phyloP scores from a whole-genome alignment of 2,113 vertebrate genomes.

The Sphyrna mokarran region DNA sequence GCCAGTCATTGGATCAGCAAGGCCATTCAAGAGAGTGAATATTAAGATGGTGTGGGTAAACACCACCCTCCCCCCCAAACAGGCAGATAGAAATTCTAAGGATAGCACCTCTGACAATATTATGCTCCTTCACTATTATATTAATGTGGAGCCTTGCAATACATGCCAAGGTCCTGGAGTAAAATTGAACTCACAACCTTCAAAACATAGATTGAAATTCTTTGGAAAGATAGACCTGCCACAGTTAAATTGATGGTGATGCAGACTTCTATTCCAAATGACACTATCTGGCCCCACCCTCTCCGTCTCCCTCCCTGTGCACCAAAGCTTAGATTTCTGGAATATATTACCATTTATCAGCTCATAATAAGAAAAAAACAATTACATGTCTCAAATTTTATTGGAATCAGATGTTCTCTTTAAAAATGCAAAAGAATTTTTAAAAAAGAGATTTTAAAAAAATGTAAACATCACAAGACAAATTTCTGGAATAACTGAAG shows the following conservation, averaged over 20 bases:
- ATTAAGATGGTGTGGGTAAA: not conserved
- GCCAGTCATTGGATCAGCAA: not conserved
- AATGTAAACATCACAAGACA: conserved; percentile 30
- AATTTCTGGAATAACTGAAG: conserved; percentile 28
- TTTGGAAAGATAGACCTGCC: not conserved
- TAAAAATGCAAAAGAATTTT: conserved; percentile 29
- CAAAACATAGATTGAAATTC: not conserved
- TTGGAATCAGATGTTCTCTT: conserved; percentile 30
- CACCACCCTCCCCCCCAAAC: not conserved
- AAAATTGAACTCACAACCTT: not conserved
- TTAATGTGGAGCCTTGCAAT: not conserved
- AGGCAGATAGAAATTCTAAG: not conserved
- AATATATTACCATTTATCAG: conserved; percentile 31
- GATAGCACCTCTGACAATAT: not conserved
- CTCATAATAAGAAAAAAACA: conserved; percentile 24
- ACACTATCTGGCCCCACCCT: not conserved
- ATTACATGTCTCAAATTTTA: conserved; percentile 14
- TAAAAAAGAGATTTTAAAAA: not conserved
- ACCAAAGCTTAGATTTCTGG: not conserved
- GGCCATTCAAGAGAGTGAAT: not conserved
- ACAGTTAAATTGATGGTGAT: not conserved
- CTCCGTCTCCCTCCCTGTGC: not conserved
- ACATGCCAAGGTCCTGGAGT: not conserved
- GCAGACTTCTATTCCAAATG: not conserved
- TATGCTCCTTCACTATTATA: not conserved